These are phyloP conservation scores for Holothuria scabra DNA, from an alignment of 53 echinoderm and acorn worm species.

Conservation along the genomic window DNA sequence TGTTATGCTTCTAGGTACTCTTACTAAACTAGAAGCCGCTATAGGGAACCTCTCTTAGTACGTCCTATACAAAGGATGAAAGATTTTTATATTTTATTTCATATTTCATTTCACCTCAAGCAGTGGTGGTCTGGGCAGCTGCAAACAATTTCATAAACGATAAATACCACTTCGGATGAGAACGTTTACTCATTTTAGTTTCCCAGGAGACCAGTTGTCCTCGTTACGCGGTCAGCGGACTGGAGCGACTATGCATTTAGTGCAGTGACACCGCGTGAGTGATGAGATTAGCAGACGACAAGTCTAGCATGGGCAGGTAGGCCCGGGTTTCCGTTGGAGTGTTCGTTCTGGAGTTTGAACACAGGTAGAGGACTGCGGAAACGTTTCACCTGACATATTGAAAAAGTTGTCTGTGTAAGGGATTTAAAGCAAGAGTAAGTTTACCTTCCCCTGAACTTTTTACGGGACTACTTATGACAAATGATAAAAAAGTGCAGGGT, in stretches of 20 bases:
- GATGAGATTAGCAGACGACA: conserved; percentile 44
- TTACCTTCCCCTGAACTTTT: conserved; percentile 28
- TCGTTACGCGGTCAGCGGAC: conserved; percentile 47
- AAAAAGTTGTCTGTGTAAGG: not conserved
- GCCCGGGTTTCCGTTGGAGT: conserved; percentile 13
- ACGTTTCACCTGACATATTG: conserved; percentile 12
- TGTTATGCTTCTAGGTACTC: conserved; percentile 28
- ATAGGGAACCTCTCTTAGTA: not conserved
- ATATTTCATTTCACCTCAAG: not conserved
- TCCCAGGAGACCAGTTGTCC: conserved; percentile 45
- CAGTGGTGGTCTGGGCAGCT: conserved; percentile 21
- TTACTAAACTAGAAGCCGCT: not conserved
- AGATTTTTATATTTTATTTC: not conserved
- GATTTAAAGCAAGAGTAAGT: conserved; percentile 17
- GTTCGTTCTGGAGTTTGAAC: not conserved
- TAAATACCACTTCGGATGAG: conserved; percentile 12
- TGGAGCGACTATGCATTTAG: conserved; percentile 32
- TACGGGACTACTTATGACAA: not conserved
- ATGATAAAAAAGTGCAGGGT: conserved; percentile 13
- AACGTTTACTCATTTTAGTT: not conserved
- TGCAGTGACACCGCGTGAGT: conserved; percentile 36
- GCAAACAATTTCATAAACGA: conserved; percentile 30
- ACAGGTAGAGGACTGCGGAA: conserved; percentile 27
- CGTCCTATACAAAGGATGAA: not conserved
- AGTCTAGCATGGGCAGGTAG: conserved; percentile 33